Evolutionary conservation across 1,140 invertebrate genomes (phyloP).

Genomic region (Pseudomyrmex gracilis): DNA sequence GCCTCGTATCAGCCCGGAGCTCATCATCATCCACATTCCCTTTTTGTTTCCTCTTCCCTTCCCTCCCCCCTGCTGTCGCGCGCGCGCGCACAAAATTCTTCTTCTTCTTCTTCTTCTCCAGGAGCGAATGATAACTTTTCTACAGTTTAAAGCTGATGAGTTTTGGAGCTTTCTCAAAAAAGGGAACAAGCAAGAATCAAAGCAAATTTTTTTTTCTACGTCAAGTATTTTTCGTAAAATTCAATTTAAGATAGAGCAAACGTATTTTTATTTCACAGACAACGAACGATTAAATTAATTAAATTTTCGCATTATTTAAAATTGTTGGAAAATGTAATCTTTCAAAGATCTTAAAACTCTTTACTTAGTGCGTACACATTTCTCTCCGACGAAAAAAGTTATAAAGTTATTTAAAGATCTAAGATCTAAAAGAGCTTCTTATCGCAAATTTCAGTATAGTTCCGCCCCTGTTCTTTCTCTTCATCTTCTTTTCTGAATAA

Average conservation of each 20-base stretch:
- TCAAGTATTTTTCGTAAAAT: conserved; percentile 10
- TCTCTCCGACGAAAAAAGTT: no score
- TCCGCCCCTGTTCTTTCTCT: conserved; percentile 44
- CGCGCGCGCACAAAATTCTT: conserved; percentile 19
- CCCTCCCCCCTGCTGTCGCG: conserved; percentile 17
- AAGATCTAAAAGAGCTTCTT: no score
- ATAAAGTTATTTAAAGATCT: no score
- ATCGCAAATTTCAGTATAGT: conserved; percentile 1
- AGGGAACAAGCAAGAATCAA: neutral
- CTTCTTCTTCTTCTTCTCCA: neutral
- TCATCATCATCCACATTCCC: conserved; percentile 77
- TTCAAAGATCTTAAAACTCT: no score
- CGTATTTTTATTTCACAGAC: neutral
- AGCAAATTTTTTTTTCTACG: neutral
- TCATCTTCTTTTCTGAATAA: conserved; percentile 65
- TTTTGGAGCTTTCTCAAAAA: neutral
- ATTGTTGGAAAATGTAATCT: no score
- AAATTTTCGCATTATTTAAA: no score
- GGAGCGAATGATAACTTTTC: conserved; percentile 23
- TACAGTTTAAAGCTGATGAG: neutral
- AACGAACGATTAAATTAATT: neutral
- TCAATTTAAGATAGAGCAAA: neutral
- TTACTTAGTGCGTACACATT: no score
- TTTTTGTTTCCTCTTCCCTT: neutral
- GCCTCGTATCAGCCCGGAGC: conserved; percentile 54